Evolutionary conservation across 2,113 vertebrate genomes (phyloP), one percentile per base, ranked within the genome.

Genomic region (Gallinago jamesoni): DNA sequence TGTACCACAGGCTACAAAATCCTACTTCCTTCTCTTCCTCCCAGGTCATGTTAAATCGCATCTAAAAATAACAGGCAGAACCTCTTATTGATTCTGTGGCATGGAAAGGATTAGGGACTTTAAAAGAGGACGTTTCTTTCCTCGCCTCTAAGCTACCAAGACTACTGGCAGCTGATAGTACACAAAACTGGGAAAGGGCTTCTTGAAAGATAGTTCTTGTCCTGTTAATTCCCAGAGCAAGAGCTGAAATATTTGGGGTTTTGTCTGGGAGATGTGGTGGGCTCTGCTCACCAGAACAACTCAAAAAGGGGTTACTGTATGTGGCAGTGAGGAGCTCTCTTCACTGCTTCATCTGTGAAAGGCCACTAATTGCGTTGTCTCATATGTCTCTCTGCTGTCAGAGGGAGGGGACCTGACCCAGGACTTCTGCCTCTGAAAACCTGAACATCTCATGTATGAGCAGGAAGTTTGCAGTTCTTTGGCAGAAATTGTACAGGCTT

Each of bases 1-100:
- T 97, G 78, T 93, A 97, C 97, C 95, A 96, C 96, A 86, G 96
- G 97, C 97, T 97, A 97, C 95, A 94, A 75, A 97, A 97, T 97
- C 94, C 72, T 93, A 10, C 82, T 97, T 95, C 93, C 93, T 95
- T 94, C 89, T 97, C 84, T 88, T 87, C 91, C 77, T 94, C 89
- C 57, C 39, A 84, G 82, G 55, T 96, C 80, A 21, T 79, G 92
- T 73, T 95, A 93, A 96, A 97, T 80, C 76, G 33, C 85, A 89
- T 84, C 87, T 97, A 82, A 96, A 97, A 97, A 96, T 97, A 95
- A 92, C 78, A 90, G 53, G 8, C 92, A 90, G 72, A 86, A 81
- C 80, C 64, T 90, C 56, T 66, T 95, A 57, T n/a, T 85, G 80
- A 56, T 89, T 90, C 33, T 78, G 48, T 88, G 74, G 53, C 84